Evolutionary conservation across 1,140 invertebrate species (phyloP).

Genomic region (Drosophila dunni): DNA sequence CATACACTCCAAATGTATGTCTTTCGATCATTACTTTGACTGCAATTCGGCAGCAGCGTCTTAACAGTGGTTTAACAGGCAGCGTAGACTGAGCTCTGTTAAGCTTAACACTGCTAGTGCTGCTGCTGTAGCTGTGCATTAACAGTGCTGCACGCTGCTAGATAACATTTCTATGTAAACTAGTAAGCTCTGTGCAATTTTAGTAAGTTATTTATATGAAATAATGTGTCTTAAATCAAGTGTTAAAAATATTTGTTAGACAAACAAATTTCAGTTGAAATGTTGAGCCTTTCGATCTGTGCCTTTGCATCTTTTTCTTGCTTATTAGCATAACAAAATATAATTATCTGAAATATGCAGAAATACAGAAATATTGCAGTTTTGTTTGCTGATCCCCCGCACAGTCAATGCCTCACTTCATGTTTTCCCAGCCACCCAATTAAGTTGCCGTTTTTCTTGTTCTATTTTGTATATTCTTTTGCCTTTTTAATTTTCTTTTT

Average conservation of each 20-base stretch:
- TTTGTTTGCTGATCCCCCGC: constrained; percentile 10
- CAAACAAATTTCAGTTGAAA: background rate
- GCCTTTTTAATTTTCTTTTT: background rate
- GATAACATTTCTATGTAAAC: background rate
- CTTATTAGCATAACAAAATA: constrained; percentile 23
- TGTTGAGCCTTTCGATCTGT: background rate
- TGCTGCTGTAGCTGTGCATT: background rate
- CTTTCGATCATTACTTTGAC: constrained; percentile 3
- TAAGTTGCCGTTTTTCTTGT: constrained; percentile 36
- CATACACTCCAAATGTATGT: background rate
- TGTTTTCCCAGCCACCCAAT: constrained; percentile 43
- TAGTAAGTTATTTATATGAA: too few relatives aligned
- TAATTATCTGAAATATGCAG: constrained; percentile 35
- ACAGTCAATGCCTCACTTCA: background rate
- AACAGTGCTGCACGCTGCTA: constrained; percentile 6
- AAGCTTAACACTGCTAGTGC: background rate
- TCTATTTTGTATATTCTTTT: too few relatives aligned
- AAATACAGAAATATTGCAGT: constrained; percentile 31
- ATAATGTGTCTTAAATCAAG: too few relatives aligned
- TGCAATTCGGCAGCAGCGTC: background rate
- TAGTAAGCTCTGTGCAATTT: background rate
- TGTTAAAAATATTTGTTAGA: background rate
- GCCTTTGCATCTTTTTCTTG: background rate
- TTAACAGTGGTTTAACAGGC: background rate
- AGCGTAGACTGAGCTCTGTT: background rate